phyloP scores from a whole-genome alignment of 2,113 vertebrate species.

The Cynocephalus volans region DNA sequence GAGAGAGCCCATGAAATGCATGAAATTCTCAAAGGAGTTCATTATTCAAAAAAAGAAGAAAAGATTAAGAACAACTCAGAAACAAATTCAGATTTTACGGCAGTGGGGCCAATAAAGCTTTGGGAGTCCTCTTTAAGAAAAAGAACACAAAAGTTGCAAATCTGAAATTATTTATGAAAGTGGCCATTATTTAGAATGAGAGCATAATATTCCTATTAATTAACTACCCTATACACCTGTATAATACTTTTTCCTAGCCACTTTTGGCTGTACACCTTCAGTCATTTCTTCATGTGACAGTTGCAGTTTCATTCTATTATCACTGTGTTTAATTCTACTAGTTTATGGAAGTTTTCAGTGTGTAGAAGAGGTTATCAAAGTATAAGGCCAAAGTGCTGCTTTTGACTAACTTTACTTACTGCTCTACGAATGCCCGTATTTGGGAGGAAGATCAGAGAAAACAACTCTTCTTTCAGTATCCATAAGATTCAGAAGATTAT shows the following conservation, averaged over 20 bases:
- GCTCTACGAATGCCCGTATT: neutral
- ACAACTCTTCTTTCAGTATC: neutral
- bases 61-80: neutral
- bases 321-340: neutral
- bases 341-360: neutral
- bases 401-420: neutral
- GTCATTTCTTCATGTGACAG: neutral
- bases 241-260: neutral
- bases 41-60: neutral
- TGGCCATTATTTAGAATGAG: neutral
- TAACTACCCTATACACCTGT: neutral
- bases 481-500: neutral
- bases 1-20: neutral
- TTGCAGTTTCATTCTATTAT: neutral
- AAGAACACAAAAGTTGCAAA: neutral
- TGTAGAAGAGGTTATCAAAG: neutral
- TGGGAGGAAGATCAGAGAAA: neutral
- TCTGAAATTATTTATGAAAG: neutral
- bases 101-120: neutral
- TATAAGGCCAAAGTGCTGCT: neutral
- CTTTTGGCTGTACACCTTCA: neutral
- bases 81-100: neutral
- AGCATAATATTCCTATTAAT: neutral
- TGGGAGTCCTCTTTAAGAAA: neutral
- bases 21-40: neutral